Evolutionary conservation across 2,797 vertebrate species (phyloP).

Genomic region (Spondyliosoma cantharus): DNA sequence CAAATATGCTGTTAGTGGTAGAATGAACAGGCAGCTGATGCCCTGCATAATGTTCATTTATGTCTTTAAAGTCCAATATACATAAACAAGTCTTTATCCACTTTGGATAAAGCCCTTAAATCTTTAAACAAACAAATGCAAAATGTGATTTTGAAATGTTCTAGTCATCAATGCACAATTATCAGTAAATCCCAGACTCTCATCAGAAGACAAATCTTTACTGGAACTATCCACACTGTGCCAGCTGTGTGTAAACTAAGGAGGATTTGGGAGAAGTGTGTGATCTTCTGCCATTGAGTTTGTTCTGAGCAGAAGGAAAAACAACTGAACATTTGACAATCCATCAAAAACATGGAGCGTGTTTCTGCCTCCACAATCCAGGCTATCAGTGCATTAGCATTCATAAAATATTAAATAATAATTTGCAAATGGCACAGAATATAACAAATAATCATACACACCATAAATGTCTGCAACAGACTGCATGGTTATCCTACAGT

Average conservation of each 20-base stretch:
- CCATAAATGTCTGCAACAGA: background rate
- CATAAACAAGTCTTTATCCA: background rate
- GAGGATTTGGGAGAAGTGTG: background rate
- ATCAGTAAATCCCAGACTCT: background rate
- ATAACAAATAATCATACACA: background rate
- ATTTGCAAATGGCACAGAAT: too few species aligned
- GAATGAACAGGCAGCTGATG: background rate
- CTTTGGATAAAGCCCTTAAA: background rate
- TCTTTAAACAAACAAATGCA: background rate
- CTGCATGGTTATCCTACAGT: background rate
- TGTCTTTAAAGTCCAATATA: background rate
- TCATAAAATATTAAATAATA: background rate
- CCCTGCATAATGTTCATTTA: background rate
- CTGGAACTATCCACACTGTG: background rate
- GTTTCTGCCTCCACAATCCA: background rate
- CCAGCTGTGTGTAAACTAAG: background rate
- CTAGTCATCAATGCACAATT: background rate
- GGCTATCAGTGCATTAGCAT: background rate
- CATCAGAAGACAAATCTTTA: constrained; percentile 5
- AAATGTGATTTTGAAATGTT: background rate
- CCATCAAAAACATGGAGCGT: background rate
- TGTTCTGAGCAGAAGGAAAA: background rate
- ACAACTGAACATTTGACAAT: background rate
- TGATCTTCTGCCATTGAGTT: background rate
- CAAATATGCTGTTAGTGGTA: background rate